These are phyloP conservation scores for Habroteleia sp. DNA, from an alignment of 2,888 invertebrate species.

Conservation along the genomic window DNA sequence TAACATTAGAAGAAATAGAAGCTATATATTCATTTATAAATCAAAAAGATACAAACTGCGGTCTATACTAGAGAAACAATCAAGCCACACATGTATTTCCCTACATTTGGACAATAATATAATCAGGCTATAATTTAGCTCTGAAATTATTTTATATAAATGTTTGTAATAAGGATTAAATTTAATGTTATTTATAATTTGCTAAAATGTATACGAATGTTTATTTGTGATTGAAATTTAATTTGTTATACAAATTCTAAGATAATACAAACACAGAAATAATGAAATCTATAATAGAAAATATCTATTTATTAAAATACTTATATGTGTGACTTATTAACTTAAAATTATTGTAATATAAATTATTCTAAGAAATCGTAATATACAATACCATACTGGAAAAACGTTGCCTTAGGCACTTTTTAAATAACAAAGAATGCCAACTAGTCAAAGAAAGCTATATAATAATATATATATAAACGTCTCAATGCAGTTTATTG, in stretches of 20 bases:
- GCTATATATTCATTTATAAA: conserved; percentile 29
- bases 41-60: conserved; percentile 6
- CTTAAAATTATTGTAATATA: conserved; percentile 46
- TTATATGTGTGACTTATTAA: conserved; percentile 56
- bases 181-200: conserved; percentile 4
- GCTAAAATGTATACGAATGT: neutral
- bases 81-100: conserved; percentile 22
- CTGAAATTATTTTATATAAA: conserved; percentile 28
- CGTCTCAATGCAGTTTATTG: conserved; percentile 61
- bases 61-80: conserved; percentile 9
- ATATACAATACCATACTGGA: conserved; percentile 56
- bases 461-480: too few species aligned
- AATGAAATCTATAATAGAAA: conserved; percentile 7
- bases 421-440: conserved; percentile 68
- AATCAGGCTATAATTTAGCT: conserved; percentile 16
- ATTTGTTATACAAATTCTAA: conserved; percentile 9
- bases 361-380: conserved; percentile 45
- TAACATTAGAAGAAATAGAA: conserved; percentile 20
- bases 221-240: neutral
- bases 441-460: conserved; percentile 67
- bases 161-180: conserved; percentile 12
- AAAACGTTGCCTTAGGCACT: conserved; percentile 70
- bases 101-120: conserved; percentile 31
- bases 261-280: conserved; percentile 17
- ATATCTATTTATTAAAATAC: conserved; percentile 55